Evolutionary conservation across 2,888 invertebrate genomes (phyloP), one percentile per base, ranked within the genome.

Genomic region (Megaustenia siamemsis): DNA sequence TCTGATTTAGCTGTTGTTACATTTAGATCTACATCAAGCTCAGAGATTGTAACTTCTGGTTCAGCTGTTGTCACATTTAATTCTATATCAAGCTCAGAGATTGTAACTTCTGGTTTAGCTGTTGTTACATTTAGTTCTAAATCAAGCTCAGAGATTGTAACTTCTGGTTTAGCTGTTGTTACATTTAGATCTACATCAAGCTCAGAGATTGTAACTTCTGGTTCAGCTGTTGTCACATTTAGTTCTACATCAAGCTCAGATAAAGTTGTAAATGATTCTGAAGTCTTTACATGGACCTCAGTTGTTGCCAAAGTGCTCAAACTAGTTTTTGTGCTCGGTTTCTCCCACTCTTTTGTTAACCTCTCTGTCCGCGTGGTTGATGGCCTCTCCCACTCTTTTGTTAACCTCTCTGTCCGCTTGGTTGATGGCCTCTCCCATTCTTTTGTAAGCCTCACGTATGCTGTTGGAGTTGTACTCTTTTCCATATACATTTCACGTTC

Each of bases 321-420:
- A n/a, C 6, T 21, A n/a, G 56, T 56, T 56, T 18, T 56, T n/a
- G 24, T 24, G 24, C 24, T 56, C 5, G 18, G 56, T 56, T 53
- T n/a, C 56, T 6, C 8, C 24, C 56, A 56, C 24, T 24, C 6
- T 56, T 24, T 18, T 24, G 0, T n/a, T 24, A 56, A n/a, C n/a
- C 56, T 56, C 18, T 6, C 8, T 10, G 45, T 10, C 45, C 45
- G 45, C 12, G 38, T 24, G 38, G 69, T 69, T 4, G 40, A 40
- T n/a, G 43, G 43, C 24, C 43, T 43, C n/a, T 71, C 71, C 43
- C 45, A 71, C n/a, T 40, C 43, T 40, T 71, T 71, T 71, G 71
- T 71, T 8, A 71, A n/a, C 40, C n/a, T 43, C n/a, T 71, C 71
- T 10, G 45, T 18, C 45, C 8, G 24, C 15, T 2, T n/a, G 3